Percentiles rank a stretch among this genome's conserved stretches.
Evolutionary conservation across 2,888 invertebrate genomes (phyloP).

Genomic region (Spilarctia lutea): DNA sequence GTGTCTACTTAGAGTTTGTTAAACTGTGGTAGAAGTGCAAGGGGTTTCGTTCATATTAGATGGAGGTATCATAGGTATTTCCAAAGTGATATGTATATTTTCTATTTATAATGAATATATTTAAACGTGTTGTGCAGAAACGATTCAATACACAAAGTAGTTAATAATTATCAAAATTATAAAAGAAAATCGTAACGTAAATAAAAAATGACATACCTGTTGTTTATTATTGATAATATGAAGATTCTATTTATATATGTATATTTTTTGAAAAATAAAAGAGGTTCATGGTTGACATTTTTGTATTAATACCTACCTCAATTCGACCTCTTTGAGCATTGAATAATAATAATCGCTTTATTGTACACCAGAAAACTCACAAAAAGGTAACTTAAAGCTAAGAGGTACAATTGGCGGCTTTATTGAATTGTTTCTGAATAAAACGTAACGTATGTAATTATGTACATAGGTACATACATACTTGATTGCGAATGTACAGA

Average conservation of each 20-base stretch:
- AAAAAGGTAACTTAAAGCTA: too few species aligned
- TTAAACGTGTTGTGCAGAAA: neutral
- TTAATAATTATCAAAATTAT: too few species aligned
- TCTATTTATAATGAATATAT: neutral
- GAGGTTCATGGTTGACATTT: neutral
- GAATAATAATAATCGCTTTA: too few species aligned
- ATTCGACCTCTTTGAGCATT: neutral
- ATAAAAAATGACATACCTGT: neutral
- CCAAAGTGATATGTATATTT: neutral
- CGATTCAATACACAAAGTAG: neutral
- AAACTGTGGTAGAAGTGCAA: slow-evolving; percentile 4
- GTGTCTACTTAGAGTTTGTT: slow-evolving; percentile 20
- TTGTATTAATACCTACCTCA: neutral
- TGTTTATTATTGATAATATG: too few species aligned
- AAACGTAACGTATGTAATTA: neutral
- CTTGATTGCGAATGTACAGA: neutral
- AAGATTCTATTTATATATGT: too few species aligned
- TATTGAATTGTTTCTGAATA: neutral
- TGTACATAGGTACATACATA: neutral
- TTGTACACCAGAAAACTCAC: too few species aligned
- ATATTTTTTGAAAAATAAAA: neutral
- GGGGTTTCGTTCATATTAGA: slow-evolving; percentile 10
- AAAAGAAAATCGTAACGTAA: too few species aligned
- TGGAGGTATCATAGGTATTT: slow-evolving; percentile 4
- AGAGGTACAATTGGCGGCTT: too few species aligned